Conservation (phyloP, 2,113 vertebrate species). For the Herpetotheres cachinnans region DNA sequence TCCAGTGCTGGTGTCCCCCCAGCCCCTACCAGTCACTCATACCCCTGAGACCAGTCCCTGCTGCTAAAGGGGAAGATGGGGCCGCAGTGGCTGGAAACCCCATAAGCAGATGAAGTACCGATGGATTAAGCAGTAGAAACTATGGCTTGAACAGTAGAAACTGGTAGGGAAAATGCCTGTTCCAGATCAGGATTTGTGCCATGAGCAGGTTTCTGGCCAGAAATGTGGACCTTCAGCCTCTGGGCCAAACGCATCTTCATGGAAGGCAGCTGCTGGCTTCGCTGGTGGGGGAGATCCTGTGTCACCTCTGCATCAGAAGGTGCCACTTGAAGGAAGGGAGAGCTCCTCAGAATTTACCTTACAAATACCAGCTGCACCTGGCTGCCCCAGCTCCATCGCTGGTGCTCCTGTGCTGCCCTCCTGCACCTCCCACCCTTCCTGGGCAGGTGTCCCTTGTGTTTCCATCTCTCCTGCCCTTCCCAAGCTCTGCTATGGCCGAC, state of each 20-base stretch:
- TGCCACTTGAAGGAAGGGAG: neutral
- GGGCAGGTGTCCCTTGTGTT: neutral
- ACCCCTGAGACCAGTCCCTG: neutral
- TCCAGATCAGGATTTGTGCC: neutral
- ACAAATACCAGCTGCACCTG: rapidly evolving
- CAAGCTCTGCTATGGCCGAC: neutral
- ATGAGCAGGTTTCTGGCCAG: neutral
- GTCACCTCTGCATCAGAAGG: neutral
- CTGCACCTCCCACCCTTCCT: neutral
- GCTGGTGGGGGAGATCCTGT: neutral
- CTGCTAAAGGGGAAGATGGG: neutral
- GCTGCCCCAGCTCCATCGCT: rapidly evolving
- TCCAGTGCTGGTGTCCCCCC: neutral
- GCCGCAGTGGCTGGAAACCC: neutral
- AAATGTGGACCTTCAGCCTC: neutral
- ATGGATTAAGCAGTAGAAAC: neutral
- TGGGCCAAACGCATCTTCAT: neutral
- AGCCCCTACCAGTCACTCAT: neutral
- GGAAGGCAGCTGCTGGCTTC: neutral
- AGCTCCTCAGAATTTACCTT: neutral
- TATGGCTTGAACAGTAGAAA: neutral
- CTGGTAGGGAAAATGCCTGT: neutral
- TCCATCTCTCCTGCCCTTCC: neutral
- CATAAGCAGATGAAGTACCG: rapidly evolving
- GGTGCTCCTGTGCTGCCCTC: neutral